Percentiles rank a stretch among this genome's conserved stretches.
phyloP scores from a whole-genome alignment of 2,113 vertebrate species.

The Leptodactylus fuscus region DNA sequence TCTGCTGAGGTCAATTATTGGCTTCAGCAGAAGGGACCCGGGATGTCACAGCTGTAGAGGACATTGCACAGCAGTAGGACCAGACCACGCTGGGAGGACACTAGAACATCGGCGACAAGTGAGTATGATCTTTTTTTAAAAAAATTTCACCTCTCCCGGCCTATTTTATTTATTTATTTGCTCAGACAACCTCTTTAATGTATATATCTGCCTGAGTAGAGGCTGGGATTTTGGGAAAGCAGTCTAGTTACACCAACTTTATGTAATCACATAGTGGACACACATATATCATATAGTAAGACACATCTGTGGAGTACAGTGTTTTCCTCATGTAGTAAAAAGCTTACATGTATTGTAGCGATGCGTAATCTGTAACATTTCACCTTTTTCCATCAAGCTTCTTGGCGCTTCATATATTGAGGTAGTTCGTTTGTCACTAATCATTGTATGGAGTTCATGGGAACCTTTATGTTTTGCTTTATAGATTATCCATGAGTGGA shows the following conservation, averaged over 20 bases:
- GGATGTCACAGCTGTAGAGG: too few relatives aligned
- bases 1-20: too few relatives aligned
- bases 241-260: not conserved
- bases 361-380: not conserved
- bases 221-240: not conserved
- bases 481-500: not conserved
- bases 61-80: too few relatives aligned
- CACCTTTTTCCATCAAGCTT: not conserved
- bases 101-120: too few relatives aligned
- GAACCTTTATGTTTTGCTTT: not conserved
- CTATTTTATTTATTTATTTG: too few relatives aligned
- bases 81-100: too few relatives aligned
- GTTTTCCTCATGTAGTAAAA: not conserved
- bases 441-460: constrained; percentile 1
- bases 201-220: not conserved
- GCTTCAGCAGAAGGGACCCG: too few relatives aligned
- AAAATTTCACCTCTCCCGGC: not conserved
- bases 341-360: not conserved
- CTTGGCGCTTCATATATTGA: constrained; percentile 1
- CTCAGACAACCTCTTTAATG: too few relatives aligned
- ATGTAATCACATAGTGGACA: not conserved
- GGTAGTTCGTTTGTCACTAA: constrained; percentile 25
- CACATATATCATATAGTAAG: not conserved
- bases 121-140: too few relatives aligned
- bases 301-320: not conserved